phyloP scores from a whole-genome alignment of 2,888 invertebrate species.

The Zygaena filipendulae region DNA sequence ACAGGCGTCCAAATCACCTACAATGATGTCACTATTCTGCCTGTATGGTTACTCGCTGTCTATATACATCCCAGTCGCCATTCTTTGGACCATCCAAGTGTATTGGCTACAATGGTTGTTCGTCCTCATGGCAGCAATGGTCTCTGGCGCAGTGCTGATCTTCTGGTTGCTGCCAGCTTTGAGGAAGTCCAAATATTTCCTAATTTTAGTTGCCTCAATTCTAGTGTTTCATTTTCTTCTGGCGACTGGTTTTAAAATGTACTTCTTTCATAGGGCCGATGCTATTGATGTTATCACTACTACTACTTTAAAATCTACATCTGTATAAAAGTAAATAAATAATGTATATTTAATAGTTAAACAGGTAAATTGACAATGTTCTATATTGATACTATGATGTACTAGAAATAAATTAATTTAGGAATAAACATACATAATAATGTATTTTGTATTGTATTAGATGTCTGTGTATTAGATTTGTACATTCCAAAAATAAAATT shows the following conservation, averaged over 20 bases:
- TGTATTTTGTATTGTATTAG: no score
- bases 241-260: conserved; percentile 88
- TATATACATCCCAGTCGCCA: conserved; percentile 93
- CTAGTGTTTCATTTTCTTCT: conserved; percentile 82
- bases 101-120: conserved; percentile 89
- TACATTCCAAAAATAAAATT: no score
- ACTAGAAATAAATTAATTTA: no score
- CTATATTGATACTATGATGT: no score
- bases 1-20: conserved; percentile 67
- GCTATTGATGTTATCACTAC: conserved; percentile 13
- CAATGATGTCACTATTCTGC: conserved; percentile 88
- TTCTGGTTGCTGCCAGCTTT: conserved; percentile 83
- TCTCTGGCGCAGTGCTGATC: conserved; percentile 88
- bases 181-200: conserved; percentile 68
- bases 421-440: no score
- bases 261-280: conserved; percentile 77
- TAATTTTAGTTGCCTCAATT: conserved; percentile 66
- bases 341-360: not conserved
- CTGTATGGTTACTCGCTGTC: conserved; percentile 95
- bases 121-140: conserved; percentile 80
- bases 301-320: conserved; percentile 21
- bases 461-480: no score
- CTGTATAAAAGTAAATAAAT: not conserved
- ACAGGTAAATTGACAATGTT: no score
- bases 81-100: conserved; percentile 90